Evolutionary conservation across 2,113 vertebrate species (phyloP), one percentile per base, ranked within the genome.

Genomic region (Sander vitreus): DNA sequence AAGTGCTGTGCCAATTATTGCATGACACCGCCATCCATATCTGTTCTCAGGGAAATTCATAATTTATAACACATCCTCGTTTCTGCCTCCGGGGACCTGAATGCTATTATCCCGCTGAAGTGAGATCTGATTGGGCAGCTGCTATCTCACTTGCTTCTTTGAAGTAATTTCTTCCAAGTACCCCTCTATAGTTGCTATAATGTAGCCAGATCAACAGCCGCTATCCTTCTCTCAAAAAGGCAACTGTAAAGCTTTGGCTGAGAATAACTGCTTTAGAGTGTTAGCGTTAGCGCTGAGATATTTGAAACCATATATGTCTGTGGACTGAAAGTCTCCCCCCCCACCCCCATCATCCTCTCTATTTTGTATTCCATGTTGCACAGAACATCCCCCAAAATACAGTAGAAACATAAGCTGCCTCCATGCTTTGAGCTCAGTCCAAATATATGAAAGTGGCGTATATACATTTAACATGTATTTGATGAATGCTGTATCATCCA

Each of bases 41-140:
- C 86, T 82, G 73, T 85, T 90, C 86, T 76, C 81, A 75, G 76
- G 74, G 78, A 93, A 86, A 91, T 89, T 83, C 75, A 91, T 92
- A 91, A 93, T 93, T 94, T 89, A 94, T 93, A 82, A 91, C 85
- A 87, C 90, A 84, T 88, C 80, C 83, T 80, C 72, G 15, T 74
- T 58, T 75, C 80, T 70, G 66, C 85, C 92, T 81, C 81, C 64
- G 59, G 89, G 92, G 85, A 88, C 70, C 81, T 78, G 74, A 84
- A 88, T 85, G 83, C 88, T 81, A 91, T 92, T 93, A 91, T 91
- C 77, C 48, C 10, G 57, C 89, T 78, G 78, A 84, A 91, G 83
- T 84, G 80, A 85, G 78, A 90, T 91, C 85, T 88, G 88, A 93
- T 89, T 88, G 87, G 85, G 83, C 89, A 90, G 83, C 88, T 89